Evolutionary conservation across 2,797 vertebrate genomes (phyloP).

Genomic region (Oreortyx pictus): DNA sequence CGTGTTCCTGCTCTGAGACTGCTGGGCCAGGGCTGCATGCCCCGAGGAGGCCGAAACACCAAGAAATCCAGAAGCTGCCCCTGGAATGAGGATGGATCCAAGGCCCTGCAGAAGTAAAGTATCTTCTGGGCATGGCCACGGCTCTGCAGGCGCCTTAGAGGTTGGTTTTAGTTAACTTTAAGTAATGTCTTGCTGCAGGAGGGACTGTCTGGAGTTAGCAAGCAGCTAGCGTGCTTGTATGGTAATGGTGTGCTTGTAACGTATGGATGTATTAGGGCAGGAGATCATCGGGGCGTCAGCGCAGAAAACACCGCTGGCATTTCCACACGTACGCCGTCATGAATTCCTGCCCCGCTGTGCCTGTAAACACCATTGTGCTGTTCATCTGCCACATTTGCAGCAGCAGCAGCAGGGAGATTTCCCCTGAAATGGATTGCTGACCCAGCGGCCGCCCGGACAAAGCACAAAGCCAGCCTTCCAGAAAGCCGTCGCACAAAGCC

Average conservation of each 20-base stretch:
- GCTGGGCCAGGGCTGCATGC: not conserved
- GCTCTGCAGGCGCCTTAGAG: not conserved
- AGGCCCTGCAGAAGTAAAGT: not conserved
- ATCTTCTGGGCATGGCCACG: fast-evolving
- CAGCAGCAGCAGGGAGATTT: constrained; percentile 79
- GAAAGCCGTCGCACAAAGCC: constrained; percentile 80
- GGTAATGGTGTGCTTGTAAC: too few species aligned
- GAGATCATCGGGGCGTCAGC: not conserved
- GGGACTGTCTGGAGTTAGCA: not conserved
- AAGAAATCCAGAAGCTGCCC: constrained; percentile 1
- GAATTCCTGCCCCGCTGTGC: constrained; percentile 16
- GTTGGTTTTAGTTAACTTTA: not conserved
- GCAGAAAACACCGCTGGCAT: constrained; percentile 44
- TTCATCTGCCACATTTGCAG: constrained; percentile 69
- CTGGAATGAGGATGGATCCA: fast-evolving
- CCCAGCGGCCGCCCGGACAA: constrained; percentile 75
- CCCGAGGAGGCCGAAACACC: not conserved
- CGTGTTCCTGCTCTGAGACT: not conserved
- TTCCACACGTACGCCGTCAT: constrained; percentile 28
- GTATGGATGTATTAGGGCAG: not conserved
- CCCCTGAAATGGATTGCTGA: constrained; percentile 83
- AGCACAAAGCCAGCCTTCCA: constrained; percentile 86
- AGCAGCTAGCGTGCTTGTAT: fast-evolving
- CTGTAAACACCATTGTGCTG: constrained; percentile 71
- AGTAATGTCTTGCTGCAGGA: not conserved